A percentile compares a stretch with the other conserved stretches of the same genome.
Evolutionary conservation across 2,797 vertebrate species (phyloP).

Genomic region (Scyliorhinus canicula): DNA sequence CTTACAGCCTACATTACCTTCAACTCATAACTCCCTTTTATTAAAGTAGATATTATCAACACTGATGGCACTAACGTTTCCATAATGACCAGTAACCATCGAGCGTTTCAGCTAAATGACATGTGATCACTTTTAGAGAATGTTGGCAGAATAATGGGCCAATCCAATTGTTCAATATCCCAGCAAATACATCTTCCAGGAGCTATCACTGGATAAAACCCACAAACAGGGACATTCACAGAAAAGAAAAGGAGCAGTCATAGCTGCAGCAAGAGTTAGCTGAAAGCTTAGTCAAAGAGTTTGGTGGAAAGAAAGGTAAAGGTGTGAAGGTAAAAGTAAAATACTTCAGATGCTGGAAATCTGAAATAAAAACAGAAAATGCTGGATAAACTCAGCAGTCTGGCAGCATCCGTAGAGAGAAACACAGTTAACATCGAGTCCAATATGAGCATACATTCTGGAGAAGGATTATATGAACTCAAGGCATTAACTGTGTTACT

Average conservation of each 20-base stretch:
- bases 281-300: background rate
- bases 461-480: too few species aligned
- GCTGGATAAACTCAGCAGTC: too few species aligned
- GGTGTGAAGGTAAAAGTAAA: background rate
- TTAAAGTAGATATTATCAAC: background rate
- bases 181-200: background rate
- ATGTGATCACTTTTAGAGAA: background rate
- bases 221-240: background rate
- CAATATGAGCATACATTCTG: too few species aligned
- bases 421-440: too few species aligned
- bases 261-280: background rate
- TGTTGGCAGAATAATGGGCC: background rate
- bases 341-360: too few species aligned
- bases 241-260: conserved; percentile 18
- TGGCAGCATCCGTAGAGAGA: too few species aligned
- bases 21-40: background rate
- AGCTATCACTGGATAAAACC: background rate
- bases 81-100: background rate
- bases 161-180: background rate
- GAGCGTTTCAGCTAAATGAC: background rate
- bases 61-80: too few species aligned
- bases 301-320: background rate
- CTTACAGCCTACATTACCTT: background rate
- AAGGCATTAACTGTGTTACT: too few species aligned
- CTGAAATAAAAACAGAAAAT: too few species aligned